Conservation (phyloP, 2,888 invertebrate genomes). For the Cheiracanthium punctorium region DNA sequence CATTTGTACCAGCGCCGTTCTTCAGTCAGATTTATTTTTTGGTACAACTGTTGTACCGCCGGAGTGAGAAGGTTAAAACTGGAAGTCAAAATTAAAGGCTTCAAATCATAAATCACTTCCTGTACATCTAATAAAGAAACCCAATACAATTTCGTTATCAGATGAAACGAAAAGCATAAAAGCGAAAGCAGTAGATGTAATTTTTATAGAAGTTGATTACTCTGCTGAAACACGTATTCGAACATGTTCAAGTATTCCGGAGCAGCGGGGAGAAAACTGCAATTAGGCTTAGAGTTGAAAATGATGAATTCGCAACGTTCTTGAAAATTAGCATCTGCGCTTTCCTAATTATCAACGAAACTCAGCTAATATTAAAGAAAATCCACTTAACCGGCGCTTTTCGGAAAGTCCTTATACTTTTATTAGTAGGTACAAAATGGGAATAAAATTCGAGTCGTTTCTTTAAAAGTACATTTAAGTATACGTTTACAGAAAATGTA, state of each 20-base stretch:
- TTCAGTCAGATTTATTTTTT: too few relatives aligned
- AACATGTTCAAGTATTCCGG: not conserved
- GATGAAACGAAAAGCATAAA: not conserved
- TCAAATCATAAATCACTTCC: not conserved
- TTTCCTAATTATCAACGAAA: not conserved
- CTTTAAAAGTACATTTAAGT: too few relatives aligned
- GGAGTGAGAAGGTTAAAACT: too few relatives aligned
- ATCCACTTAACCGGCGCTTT: not conserved
- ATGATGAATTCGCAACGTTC: not conserved
- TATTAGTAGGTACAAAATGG: too few relatives aligned
- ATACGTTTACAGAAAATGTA: too few relatives aligned
- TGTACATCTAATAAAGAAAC: not conserved
- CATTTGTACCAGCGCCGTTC: too few relatives aligned
- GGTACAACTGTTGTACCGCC: too few relatives aligned
- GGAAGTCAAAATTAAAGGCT: not conserved
- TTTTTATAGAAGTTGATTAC: not conserved
- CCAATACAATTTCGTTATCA: not conserved
- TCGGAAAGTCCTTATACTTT: not conserved
- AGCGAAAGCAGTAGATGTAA: not conserved
- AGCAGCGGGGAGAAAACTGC: not conserved
- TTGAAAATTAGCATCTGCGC: not conserved
- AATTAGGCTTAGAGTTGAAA: not conserved
- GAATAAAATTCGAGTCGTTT: too few relatives aligned
- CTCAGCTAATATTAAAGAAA: not conserved
- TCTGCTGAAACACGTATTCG: not conserved